Conservation (phyloP, 2,113 vertebrate genomes). For the Acrocephalus arundinaceus region DNA sequence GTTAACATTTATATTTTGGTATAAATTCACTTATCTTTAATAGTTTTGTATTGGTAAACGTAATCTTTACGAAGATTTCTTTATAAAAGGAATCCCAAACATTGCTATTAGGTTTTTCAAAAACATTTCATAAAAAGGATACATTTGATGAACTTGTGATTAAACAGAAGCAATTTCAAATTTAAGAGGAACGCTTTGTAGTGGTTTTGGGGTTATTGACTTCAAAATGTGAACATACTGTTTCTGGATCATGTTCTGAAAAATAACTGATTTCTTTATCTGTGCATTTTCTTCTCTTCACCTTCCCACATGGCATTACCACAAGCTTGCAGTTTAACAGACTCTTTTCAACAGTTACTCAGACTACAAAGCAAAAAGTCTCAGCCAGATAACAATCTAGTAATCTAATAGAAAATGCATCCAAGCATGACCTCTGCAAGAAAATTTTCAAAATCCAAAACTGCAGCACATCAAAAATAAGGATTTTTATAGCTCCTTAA, state of each 20-base stretch:
- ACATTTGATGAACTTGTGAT: not conserved
- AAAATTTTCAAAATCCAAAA: not conserved
- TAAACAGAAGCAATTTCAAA: not conserved
- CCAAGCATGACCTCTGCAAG: not conserved
- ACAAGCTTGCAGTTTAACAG: not conserved
- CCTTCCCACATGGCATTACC: not conserved
- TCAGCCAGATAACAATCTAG: not conserved
- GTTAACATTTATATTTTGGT: not conserved
- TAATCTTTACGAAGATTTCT: not conserved
- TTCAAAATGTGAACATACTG: not conserved
- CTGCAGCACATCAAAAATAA: not conserved
- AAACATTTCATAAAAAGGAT: not conserved
- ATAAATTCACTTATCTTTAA: not conserved
- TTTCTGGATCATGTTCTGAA: not conserved
- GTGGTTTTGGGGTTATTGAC: not conserved
- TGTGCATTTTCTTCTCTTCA: not conserved
- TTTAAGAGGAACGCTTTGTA: not conserved
- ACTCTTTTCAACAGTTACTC: not conserved
- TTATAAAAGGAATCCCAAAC: not conserved
- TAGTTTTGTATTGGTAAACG: not conserved
- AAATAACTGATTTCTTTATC: not conserved
- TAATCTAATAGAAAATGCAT: not conserved
- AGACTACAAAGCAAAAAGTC: not conserved
- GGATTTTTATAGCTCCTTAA: not conserved
- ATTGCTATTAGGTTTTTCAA: not conserved